These are phyloP conservation scores for Halcyon malimbica DNA, from an alignment of 2,113 vertebrate species.

Conservation along the genomic window DNA sequence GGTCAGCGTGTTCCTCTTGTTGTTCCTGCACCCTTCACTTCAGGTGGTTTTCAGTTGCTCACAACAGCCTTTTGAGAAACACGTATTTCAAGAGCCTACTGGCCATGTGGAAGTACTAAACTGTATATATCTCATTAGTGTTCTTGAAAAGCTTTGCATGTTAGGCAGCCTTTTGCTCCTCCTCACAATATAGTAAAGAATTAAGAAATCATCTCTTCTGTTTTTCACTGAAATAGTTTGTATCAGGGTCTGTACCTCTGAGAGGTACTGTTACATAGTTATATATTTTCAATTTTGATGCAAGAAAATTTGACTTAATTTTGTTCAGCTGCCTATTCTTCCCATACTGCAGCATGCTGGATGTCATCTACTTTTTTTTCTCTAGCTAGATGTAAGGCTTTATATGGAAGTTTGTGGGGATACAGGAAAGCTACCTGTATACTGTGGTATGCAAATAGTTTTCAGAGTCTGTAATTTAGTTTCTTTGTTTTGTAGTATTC, in stretches of 20 bases:
- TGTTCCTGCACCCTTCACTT: neutral
- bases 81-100: neutral
- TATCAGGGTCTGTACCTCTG: neutral
- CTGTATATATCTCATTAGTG: neutral
- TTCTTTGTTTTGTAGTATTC: neutral
- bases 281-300: neutral
- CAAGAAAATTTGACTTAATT: neutral
- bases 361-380: neutral
- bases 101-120: constrained; percentile 16
- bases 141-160: constrained; percentile 31
- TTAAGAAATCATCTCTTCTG: constrained; percentile 14
- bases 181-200: neutral
- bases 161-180: neutral
- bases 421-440: constrained; percentile 10
- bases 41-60: constrained; percentile 10
- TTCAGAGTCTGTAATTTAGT: neutral
- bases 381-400: neutral
- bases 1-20: neutral
- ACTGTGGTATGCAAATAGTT: neutral
- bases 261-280: neutral
- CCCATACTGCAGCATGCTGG: neutral
- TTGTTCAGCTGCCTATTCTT: constrained; percentile 20
- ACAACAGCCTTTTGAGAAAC: neutral
- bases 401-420: neutral
- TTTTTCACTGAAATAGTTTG: neutral